Evolutionary conservation across 1,140 invertebrate genomes (phyloP).

Genomic region (Trichogramma pretiosum): DNA sequence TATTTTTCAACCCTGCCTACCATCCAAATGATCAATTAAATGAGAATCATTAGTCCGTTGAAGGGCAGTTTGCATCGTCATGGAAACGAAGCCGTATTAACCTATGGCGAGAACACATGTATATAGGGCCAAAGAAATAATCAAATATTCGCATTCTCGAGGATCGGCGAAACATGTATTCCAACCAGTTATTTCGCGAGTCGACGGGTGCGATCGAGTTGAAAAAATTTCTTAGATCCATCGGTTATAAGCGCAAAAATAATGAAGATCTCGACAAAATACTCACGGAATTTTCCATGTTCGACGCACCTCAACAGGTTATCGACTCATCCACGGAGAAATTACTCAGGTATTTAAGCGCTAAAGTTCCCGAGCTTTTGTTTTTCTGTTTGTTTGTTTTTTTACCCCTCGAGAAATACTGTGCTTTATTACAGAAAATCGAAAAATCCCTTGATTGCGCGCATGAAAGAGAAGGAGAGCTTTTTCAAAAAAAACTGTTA

Average conservation of each 20-base stretch:
- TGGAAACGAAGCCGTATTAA: no score
- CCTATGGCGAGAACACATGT: no score
- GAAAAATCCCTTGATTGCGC: not conserved
- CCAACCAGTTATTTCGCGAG: no score
- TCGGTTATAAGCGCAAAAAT: not conserved
- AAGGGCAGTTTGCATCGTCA: not conserved
- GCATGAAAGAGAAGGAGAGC: constrained; percentile 14
- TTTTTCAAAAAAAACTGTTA: constrained; percentile 49
- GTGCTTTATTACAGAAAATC: not conserved
- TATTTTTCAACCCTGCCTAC: not conserved
- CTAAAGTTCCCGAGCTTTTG: no score
- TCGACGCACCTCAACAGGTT: not conserved
- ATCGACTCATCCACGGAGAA: constrained; percentile 1
- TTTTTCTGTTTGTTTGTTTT: no score
- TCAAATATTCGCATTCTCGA: no score
- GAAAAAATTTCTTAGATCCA: not conserved
- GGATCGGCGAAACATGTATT: no score
- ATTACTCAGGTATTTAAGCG: constrained; percentile 8
- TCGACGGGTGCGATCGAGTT: not conserved
- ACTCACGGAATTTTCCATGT: constrained; percentile 1
- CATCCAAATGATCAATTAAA: not conserved
- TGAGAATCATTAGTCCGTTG: not conserved
- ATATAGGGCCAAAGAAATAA: no score
- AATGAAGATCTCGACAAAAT: constrained; percentile 6
- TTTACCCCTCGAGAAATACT: no score